A percentile compares a stretch with the other conserved stretches of the same genome.
Conservation (phyloP, 2,797 vertebrate species). For the Enteromius argenteus region DNA sequence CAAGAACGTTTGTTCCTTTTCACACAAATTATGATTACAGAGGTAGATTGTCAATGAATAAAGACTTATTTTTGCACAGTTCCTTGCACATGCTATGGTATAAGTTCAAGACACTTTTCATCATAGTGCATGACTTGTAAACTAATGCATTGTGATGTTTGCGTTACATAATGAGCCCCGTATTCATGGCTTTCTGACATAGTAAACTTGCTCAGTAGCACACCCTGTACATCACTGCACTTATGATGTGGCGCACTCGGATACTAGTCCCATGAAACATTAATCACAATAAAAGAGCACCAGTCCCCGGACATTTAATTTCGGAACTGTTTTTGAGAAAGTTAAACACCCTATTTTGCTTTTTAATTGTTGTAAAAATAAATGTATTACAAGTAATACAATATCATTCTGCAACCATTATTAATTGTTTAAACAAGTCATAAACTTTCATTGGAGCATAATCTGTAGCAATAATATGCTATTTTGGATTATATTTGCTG, state of each 20-base stretch:
- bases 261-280: background rate
- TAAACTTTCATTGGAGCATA: background rate
- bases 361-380: background rate
- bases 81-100: background rate
- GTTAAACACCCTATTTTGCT: background rate
- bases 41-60: background rate
- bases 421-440: background rate
- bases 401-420: background rate
- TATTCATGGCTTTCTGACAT: background rate
- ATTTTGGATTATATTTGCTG: background rate
- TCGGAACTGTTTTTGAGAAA: background rate
- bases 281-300: background rate
- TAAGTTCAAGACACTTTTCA: background rate
- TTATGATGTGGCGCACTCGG: background rate
- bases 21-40: background rate
- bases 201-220: background rate
- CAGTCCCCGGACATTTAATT: background rate
- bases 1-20: background rate
- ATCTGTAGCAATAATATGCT: background rate
- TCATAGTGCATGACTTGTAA: background rate
- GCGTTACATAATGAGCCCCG: background rate
- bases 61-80: background rate
- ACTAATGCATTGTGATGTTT: background rate
- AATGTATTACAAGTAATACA: background rate
- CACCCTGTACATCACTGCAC: background rate